Base-by-base conservation (phyloP, 2,113 vertebrate species). In the Epinephelus cyanopodus region DNA sequence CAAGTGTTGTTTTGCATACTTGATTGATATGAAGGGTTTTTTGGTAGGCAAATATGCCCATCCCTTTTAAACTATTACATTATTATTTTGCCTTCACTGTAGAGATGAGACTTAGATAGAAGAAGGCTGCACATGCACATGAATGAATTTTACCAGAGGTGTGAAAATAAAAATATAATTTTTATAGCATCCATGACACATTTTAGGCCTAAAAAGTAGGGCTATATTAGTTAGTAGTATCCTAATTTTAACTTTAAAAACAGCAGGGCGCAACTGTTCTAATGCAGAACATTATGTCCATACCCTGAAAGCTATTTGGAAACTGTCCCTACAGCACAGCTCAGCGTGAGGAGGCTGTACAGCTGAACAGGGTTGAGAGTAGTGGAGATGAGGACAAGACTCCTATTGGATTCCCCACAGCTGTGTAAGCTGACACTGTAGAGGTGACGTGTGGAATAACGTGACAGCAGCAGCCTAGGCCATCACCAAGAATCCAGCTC, bases 381-480 rank as follows among this genome's bases (percentile, higher is more conserved):
- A 60, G 57, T 37, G 61, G 52, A 75, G 62, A 64, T 63, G 74
- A 68, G 63, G 50, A 58, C 48, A 3, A 14, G 25, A 23, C 21
- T 13, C 56, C 64, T 77, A 85, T 86, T 83, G 61, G 61, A 29
- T 89, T 90, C 69, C 77, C 45, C 56, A 50, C 68, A 67, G 74
- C 68, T 71, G 79, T 86, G 91, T 89, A 93, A 93, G 9, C 33
- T 60, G 84, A 94, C 71, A 75, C 83, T 0, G 11, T 3, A 6
- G 64, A 27, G 62, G 74, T 77, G 79, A 83, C 68, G 33, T 54
- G 39, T 14, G n/a, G 45, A 23, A 60, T 76, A 82, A 93, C 76
- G 68, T 93, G 93, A 89, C 21, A 23, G 56, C 17, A 37, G 50
- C 61, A 47, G 63, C 39, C 75, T 79, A 82, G 71, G 54, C 73